Evolutionary conservation across 2,113 vertebrate genomes (phyloP).

Genomic region (Etia nguti): DNA sequence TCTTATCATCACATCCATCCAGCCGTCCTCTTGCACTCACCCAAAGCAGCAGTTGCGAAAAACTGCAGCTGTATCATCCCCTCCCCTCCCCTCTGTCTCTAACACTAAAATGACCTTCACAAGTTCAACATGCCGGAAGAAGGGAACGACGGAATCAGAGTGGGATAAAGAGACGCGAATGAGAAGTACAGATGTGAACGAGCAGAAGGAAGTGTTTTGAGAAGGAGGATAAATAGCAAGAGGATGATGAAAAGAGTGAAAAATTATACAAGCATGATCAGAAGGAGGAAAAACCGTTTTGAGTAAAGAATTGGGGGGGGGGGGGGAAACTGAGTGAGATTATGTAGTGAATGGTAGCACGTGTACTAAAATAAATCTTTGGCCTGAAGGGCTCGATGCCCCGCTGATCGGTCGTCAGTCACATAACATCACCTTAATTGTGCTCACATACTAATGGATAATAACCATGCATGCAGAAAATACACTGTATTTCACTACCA

Average conservation of each 20-base stretch:
- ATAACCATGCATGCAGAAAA: neutral
- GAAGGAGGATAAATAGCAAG: neutral
- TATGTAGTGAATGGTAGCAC: neutral
- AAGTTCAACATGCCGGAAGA: constrained; percentile 33
- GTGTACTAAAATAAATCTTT: constrained; percentile 2
- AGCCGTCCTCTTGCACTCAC: constrained; percentile 21
- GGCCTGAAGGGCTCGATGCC: neutral
- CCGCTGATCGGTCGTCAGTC: neutral
- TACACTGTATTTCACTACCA: neutral
- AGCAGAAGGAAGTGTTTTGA: neutral
- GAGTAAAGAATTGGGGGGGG: neutral
- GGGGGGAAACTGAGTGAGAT: neutral
- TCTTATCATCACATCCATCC: constrained; percentile 31
- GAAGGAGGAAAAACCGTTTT: neutral
- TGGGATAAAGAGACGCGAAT: neutral
- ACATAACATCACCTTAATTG: neutral
- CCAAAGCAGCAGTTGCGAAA: constrained; percentile 26
- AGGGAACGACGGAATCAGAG: neutral
- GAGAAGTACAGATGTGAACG: neutral
- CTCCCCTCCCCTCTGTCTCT: neutral
- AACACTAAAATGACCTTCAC: constrained; percentile 64
- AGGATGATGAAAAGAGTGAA: neutral
- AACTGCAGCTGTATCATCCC: constrained; percentile 26
- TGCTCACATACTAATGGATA: neutral
- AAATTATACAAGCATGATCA: neutral